Percentiles rank a stretch among this genome's conserved stretches.
These are phyloP conservation scores for Prietella phreatophila DNA, from an alignment of 2,113 vertebrate species.

Conservation along the genomic window DNA sequence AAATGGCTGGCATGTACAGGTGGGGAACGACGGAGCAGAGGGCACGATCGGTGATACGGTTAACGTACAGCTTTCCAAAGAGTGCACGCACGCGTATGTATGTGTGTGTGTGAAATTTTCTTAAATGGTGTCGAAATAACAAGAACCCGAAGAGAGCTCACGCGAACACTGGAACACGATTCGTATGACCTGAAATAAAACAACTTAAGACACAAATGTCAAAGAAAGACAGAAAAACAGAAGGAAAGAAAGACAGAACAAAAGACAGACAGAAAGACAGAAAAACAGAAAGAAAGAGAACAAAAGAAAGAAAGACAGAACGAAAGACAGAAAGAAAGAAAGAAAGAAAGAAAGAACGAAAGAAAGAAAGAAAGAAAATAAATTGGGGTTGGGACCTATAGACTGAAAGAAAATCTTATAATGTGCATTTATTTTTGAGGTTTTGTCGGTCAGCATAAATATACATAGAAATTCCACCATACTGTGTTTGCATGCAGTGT, in stretches of 20 bases:
- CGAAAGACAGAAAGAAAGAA: rapidly evolving
- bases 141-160: background rate
- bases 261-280: no score
- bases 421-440: background rate
- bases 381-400: background rate
- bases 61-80: background rate
- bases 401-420: background rate
- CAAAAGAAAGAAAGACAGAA: no score
- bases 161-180: no score
- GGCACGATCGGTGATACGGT: background rate
- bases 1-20: conserved; percentile 4
- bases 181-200: no score
- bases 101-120: background rate
- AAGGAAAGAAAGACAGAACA: no score
- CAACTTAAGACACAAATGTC: background rate
- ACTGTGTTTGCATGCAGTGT: background rate
- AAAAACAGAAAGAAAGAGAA: no score
- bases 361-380: no score
- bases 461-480: background rate
- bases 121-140: background rate
- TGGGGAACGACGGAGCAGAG: conserved; percentile 21
- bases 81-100: no score
- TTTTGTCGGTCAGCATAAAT: background rate
- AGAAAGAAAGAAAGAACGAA: no score
- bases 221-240: no score